Evolutionary conservation across 2,888 invertebrate species (phyloP).

Genomic region (Polyommatus iphigenia): DNA sequence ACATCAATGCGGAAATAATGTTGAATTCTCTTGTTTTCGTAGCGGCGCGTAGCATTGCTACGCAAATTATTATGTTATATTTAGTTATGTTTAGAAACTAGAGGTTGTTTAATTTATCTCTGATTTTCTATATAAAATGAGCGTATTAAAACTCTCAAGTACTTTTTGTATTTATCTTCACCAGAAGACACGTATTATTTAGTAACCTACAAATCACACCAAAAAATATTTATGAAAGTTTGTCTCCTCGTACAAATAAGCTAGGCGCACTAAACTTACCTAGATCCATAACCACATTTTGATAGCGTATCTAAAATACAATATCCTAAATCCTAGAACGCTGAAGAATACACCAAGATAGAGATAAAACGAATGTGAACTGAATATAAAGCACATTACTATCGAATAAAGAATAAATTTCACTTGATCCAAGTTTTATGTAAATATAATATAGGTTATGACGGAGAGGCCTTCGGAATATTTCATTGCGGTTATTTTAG

Average conservation of each 20-base stretch:
- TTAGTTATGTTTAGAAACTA: too few species aligned
- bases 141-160: too few species aligned
- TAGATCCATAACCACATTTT: slow-evolving; percentile 5
- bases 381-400: slow-evolving; percentile 40
- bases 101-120: too few species aligned
- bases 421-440: slow-evolving; percentile 39
- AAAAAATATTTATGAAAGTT: neutral
- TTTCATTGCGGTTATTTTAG: slow-evolving; percentile 31
- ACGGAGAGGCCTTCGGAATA: slow-evolving; percentile 32
- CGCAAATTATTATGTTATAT: too few species aligned
- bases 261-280: neutral
- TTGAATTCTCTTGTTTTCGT: neutral
- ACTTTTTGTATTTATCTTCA: too few species aligned
- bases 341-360: slow-evolving; percentile 39
- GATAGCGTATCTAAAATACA: slow-evolving; percentile 12
- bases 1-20: too few species aligned
- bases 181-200: too few species aligned
- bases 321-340: slow-evolving; percentile 36
- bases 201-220: too few species aligned
- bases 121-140: too few species aligned
- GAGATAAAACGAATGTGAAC: slow-evolving; percentile 38
- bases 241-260: neutral
- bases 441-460: slow-evolving; percentile 39
- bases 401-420: slow-evolving; percentile 41
- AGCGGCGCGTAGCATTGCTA: neutral